Evolutionary conservation across 1,140 invertebrate genomes (phyloP).

Genomic region (Diachasmimorpha longicaudata): DNA sequence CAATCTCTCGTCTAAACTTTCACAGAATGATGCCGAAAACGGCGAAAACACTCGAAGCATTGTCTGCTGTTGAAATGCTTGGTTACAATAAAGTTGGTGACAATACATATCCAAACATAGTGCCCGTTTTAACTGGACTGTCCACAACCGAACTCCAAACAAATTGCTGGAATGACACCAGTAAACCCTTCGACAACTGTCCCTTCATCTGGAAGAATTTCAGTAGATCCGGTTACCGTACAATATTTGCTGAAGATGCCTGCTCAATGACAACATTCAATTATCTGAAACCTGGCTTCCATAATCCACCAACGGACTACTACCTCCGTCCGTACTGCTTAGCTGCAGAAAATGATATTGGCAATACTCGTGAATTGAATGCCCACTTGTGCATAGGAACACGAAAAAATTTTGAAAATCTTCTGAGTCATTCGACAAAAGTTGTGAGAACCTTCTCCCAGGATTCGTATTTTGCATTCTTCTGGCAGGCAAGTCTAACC

Average conservation of each 20-base stretch:
- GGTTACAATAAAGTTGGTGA: conserved; percentile 86
- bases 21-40: conserved; percentile 82
- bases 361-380: conserved; percentile 60
- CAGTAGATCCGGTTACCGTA: conserved; percentile 61
- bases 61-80: conserved; percentile 72
- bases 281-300: conserved; percentile 66
- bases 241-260: conserved; percentile 66
- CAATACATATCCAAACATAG: conserved; percentile 84
- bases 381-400: conserved; percentile 64
- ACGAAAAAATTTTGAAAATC: conserved; percentile 54
- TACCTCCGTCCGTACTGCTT: conserved; percentile 64
- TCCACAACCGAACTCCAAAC: conserved; percentile 67
- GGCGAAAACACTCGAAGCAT: conserved; percentile 65
- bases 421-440: conserved; percentile 57
- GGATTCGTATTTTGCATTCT: conserved; percentile 59
- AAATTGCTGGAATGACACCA: conserved; percentile 65
- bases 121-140: conserved; percentile 74
- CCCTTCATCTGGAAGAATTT: conserved; percentile 67
- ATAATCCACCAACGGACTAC: conserved; percentile 65
- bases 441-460: conserved; percentile 62
- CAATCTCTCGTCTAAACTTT: conserved; percentile 85
- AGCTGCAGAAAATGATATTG: conserved; percentile 57
- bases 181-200: conserved; percentile 67
- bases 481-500: conserved; percentile 63
- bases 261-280: conserved; percentile 66